Conservation (phyloP, 2,888 invertebrate genomes). For the Ischnus inquisitorius region DNA sequence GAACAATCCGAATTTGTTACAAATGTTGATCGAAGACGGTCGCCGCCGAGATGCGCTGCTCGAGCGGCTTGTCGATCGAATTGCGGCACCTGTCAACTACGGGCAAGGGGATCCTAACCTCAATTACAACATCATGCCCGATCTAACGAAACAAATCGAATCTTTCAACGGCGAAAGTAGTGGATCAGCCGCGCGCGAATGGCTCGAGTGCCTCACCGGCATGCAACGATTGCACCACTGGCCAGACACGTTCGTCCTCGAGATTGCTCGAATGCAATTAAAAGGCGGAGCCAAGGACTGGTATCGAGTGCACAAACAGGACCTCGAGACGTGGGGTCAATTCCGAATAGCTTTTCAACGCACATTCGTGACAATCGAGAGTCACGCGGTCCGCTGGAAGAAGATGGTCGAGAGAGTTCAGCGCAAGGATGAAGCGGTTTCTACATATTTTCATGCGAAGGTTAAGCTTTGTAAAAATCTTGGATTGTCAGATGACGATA, state of each 20-base stretch:
- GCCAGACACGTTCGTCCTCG: constrained; percentile 24
- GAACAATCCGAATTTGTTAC: not conserved
- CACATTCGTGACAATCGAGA: not conserved
- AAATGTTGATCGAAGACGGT: not conserved
- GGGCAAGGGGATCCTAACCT: not conserved
- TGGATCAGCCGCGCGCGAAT: constrained; percentile 15
- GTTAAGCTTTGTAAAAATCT: constrained; percentile 12
- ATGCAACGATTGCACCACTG: constrained; percentile 27
- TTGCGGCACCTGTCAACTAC: not conserved
- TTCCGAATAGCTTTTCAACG: constrained; percentile 3
- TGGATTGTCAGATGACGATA: constrained; percentile 31
- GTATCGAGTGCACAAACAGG: constrained; percentile 5
- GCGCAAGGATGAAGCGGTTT: not conserved
- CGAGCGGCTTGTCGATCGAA: not conserved
- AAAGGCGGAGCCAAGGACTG: constrained; percentile 40
- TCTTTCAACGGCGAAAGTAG: not conserved
- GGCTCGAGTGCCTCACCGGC: constrained; percentile 12
- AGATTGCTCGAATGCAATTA: constrained; percentile 29
- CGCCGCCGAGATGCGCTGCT: constrained; percentile 13
- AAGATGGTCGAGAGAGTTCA: not conserved
- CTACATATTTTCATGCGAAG: constrained; percentile 39
- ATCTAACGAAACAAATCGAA: constrained; percentile 18
- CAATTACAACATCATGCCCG: constrained; percentile 23
- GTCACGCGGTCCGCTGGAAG: not conserved
- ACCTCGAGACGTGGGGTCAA: not conserved